Base-by-base conservation (phyloP, 2,113 vertebrate species). In the Sphaerodactylus townsendi region DNA sequence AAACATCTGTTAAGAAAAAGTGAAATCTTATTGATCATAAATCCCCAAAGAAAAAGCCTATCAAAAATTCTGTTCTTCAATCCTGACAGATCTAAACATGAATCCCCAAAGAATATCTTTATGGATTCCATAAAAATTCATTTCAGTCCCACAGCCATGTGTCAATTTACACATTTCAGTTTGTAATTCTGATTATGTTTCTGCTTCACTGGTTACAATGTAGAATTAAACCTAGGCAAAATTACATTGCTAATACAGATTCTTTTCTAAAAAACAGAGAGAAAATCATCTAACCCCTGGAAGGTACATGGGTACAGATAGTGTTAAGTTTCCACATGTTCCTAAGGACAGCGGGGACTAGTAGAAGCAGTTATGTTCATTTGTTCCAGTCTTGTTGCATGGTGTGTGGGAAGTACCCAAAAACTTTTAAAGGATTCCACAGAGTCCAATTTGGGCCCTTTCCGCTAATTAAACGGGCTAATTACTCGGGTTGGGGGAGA, bases 91-190 rank as follows among this genome's bases (percentile, higher is more conserved):
- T 30, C 30, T 78, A 87, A 85, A 19, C 62, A 5, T 2, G 72
- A 46, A 19, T 59, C 73, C 3, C 65, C 35, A 28, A 15, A 19
- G 65, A 86, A 21, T 85, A 13, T 1, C 44, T 33, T 13, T 28
- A 8, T 83, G 4, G 0, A 15, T 69, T 5, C 9, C 70, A 37
- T 65, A 4, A 7, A 59, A 79, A 9, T 69, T 62, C 71, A 1
- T 11, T 84, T 62, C 11, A 79, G 33, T 28, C 1, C 66, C 23
- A 86, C 2, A 83, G 50, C 72, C 19, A 5, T 28, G 68, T 23
- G 10, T 2, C 75, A 88, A 90, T 48, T 87, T 85, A 30, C 21
- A 80, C 53, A 64, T 30, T 3, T 7, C 53, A 79, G 85, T 72
- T 87, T 19, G 28, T 65, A 80, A 77, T 62, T 82, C 75, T 85